Evolutionary conservation across 2,797 vertebrate species (phyloP).

Genomic region (Hemibagrus guttatus): DNA sequence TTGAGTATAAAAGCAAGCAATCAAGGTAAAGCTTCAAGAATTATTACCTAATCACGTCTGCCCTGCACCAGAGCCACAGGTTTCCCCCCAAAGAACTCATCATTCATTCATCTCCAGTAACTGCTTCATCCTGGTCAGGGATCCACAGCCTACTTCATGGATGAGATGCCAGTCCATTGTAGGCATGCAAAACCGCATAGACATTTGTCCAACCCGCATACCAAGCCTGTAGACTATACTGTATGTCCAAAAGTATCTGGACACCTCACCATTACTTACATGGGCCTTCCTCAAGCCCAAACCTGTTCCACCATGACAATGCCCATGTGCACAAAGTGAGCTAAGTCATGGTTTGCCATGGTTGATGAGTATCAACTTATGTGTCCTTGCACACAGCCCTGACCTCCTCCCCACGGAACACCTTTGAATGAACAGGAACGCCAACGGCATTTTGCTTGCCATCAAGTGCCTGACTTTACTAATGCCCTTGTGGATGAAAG

Average conservation of each 20-base stretch:
- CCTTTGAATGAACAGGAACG: not conserved
- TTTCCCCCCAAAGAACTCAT: not conserved
- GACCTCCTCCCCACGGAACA: not conserved
- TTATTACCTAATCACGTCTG: not conserved
- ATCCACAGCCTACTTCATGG: not conserved
- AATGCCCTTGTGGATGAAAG: not conserved
- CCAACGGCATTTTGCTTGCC: too few species aligned
- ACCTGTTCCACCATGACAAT: not conserved
- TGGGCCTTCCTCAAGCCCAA: not conserved
- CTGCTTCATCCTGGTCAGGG: not conserved
- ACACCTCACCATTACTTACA: not conserved
- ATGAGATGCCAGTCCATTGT: not conserved
- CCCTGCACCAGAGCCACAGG: not conserved
- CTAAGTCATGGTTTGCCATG: not conserved
- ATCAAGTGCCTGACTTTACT: not conserved
- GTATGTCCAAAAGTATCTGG: not conserved
- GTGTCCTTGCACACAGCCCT: not conserved
- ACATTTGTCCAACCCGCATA: not conserved
- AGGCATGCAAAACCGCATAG: not conserved
- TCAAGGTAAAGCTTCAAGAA: not conserved
- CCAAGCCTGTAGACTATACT: not conserved
- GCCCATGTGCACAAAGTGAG: not conserved
- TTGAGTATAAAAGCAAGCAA: not conserved
- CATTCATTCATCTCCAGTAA: not conserved
- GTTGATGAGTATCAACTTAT: not conserved